These are phyloP conservation scores for Epizoanthus rinbou DNA, from an alignment of 92 coral and sea anemone species.

Conservation along the genomic window DNA sequence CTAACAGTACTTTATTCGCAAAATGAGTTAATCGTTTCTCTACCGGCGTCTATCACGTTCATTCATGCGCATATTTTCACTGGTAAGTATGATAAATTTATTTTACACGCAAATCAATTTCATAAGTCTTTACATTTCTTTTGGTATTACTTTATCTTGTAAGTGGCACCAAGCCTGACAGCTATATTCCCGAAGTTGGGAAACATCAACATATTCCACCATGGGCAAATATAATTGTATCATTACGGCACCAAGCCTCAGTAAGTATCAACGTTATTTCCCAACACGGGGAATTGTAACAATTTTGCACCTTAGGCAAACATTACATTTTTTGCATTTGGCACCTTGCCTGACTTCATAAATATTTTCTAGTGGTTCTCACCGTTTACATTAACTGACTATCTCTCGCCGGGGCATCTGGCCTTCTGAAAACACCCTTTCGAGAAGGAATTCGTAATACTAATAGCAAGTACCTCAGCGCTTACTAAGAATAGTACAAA, in stretches of 20 bases:
- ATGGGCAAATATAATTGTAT: conserved; percentile 7
- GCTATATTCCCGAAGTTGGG: not conserved
- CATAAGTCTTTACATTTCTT: not conserved
- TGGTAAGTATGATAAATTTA: not conserved
- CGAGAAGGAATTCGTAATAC: not conserved
- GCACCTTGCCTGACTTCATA: not conserved
- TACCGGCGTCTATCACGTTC: not conserved
- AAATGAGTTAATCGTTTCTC: not conserved
- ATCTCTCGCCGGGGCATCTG: not conserved
- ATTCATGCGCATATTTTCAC: too few relatives aligned
- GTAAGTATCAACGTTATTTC: not conserved
- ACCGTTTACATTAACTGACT: not conserved
- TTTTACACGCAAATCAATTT: not conserved
- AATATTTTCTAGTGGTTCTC: not conserved
- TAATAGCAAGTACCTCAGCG: not conserved
- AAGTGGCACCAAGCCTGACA: not conserved
- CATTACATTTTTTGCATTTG: not conserved
- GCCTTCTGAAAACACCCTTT: not conserved
- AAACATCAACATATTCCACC: not conserved
- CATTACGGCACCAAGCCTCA: conserved; percentile 24
- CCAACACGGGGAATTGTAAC: not conserved
- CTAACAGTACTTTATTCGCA: too few relatives aligned
- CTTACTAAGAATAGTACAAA: not conserved
- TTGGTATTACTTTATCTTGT: not conserved
- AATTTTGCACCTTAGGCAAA: not conserved